phyloP scores from a whole-genome alignment of 2,113 vertebrate species.

The Oreotrochilus melanogaster region DNA sequence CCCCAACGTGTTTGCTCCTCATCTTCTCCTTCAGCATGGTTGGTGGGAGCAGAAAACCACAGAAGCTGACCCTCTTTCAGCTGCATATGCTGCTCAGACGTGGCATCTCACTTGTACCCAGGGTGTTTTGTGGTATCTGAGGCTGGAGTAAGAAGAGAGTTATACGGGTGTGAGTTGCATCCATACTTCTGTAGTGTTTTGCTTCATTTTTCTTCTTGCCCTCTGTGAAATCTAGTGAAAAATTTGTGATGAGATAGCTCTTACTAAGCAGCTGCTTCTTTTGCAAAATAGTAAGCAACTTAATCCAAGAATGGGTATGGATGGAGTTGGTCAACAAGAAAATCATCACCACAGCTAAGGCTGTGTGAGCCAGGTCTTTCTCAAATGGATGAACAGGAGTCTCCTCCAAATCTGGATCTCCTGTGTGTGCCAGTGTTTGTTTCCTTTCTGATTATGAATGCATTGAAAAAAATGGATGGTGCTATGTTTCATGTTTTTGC shows the following conservation, averaged over 20 bases:
- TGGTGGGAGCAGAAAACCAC: background rate
- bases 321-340: background rate
- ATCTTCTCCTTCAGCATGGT: background rate
- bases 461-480: background rate
- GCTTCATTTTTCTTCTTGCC: background rate
- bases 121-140: background rate
- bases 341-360: accelerated
- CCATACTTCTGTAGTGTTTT: background rate
- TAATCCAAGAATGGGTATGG: background rate
- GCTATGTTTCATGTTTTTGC: background rate
- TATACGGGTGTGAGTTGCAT: background rate
- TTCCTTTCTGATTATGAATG: background rate
- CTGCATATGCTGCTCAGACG: accelerated
- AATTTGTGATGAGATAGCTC: background rate
- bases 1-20: accelerated
- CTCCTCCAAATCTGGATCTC: background rate
- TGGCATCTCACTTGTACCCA: background rate
- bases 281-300: background rate
- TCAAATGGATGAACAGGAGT: background rate
- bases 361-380: background rate
- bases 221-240: background rate
- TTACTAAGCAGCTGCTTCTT: background rate
- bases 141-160: background rate
- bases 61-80: background rate
- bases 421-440: background rate